A percentile compares a stretch with the other conserved stretches of the same genome.
phyloP scores from a whole-genome alignment of 2,797 vertebrate genomes.

The Sparus aurata region DNA sequence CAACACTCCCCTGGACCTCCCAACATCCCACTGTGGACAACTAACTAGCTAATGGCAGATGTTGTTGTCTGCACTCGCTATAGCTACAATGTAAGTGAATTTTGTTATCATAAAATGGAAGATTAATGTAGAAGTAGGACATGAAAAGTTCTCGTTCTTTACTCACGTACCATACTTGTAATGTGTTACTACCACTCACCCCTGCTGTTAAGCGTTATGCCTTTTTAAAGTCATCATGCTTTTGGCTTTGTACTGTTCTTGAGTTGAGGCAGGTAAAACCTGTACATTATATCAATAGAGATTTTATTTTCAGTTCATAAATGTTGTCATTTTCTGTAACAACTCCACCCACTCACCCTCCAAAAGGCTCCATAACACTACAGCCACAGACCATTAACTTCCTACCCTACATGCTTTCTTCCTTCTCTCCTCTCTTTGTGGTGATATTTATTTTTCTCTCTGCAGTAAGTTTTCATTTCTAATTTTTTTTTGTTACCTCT shows the following conservation, averaged over 20 bases:
- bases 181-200: no score
- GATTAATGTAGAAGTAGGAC: no score
- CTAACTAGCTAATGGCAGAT: no score
- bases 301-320: slow-evolving; percentile 5
- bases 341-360: slow-evolving; percentile 24
- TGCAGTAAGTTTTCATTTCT: neutral
- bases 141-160: no score
- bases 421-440: slow-evolving; percentile 4
- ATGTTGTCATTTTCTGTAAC: slow-evolving; percentile 21
- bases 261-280: neutral
- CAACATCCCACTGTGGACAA: no score
- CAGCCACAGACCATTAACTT: slow-evolving; percentile 49
- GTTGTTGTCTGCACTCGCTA: no score
- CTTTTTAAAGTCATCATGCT: neutral
- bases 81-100: no score
- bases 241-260: neutral
- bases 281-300: neutral
- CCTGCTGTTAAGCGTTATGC: neutral
- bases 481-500: slow-evolving; percentile 5
- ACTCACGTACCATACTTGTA: no score
- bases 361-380: slow-evolving; percentile 25
- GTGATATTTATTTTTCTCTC: slow-evolving; percentile 23
- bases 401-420: neutral
- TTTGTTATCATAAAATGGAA: no score
- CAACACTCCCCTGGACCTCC: no score